Conservation (phyloP, 1,140 invertebrate genomes). For the Orchesella cincta region DNA sequence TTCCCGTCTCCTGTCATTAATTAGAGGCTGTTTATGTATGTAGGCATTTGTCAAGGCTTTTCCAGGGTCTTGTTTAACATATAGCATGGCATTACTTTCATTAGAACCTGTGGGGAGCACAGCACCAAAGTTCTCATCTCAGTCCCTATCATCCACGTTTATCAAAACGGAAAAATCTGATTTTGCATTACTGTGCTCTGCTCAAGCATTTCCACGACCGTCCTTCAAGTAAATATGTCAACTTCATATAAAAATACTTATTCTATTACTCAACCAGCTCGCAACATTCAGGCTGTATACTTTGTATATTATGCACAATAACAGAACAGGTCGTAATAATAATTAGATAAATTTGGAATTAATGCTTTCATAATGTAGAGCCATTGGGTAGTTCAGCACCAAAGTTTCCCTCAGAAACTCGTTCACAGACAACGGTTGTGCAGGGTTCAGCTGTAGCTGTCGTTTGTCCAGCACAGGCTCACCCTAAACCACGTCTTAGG, state of each 20-base stretch:
- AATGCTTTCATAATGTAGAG: slow-evolving; percentile 57
- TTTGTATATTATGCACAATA: no score
- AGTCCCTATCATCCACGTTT: slow-evolving; percentile 52
- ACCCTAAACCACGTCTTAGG: slow-evolving; percentile 44
- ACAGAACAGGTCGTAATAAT: not conserved
- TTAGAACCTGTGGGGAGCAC: slow-evolving; percentile 72
- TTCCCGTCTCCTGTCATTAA: not conserved
- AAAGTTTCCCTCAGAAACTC: slow-evolving; percentile 57
- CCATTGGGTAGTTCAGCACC: slow-evolving; percentile 67
- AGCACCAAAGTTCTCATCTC: slow-evolving; percentile 70
- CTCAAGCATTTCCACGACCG: slow-evolving; percentile 63
- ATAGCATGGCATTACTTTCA: not conserved
- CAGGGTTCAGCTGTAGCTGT: slow-evolving; percentile 48
- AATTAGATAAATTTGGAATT: not conserved
- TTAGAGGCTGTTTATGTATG: no score
- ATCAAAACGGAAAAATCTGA: slow-evolving; percentile 56
- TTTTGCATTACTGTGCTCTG: slow-evolving; percentile 68
- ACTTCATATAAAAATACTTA: no score
- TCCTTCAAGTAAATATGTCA: slow-evolving; percentile 39
- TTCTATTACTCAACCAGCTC: not conserved
- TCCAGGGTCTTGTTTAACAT: no score
- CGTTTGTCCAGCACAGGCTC: slow-evolving; percentile 45
- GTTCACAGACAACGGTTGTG: slow-evolving; percentile 53
- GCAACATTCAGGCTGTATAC: slow-evolving; percentile 19
- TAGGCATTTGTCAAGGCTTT: no score